Evolutionary conservation across 2,888 invertebrate genomes (phyloP), one percentile per base, ranked within the genome.

Genomic region (Schrankia costaestrigalis): DNA sequence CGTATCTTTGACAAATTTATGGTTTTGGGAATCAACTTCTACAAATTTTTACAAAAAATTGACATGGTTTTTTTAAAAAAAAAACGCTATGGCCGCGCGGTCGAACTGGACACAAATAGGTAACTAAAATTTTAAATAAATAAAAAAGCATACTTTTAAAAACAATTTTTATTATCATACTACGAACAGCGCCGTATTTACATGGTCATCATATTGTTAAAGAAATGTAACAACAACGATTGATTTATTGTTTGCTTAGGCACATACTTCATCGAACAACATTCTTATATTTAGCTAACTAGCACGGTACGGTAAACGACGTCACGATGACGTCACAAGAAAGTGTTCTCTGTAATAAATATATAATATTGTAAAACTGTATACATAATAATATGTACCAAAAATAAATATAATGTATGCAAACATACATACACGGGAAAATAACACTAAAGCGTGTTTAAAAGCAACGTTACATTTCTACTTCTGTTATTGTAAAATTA

Each of bases 111-210:
- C n/a, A n/a, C n/a, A n/a, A n/a, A n/a, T n/a, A n/a, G n/a, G n/a
- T n/a, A n/a, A n/a, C 11, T 18, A 27, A n/a, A 23, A 25, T 2
- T 19, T n/a, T n/a, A 3, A 31, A 13, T 29, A 71, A 83, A 74
- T 75, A 67, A 79, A 79, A 78, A 61, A 46, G 62, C 38, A 15
- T 15, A 0, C 60, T 64, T 72, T 74, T 83, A 85, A 84, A 80
- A 80, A 85, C 81, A 75, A 74, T 74, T 72, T 68, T 78, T 84
- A 83, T 83, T 85, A 82, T 78, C 78, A 80, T 79, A 81, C 83
- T 86, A 86, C 86, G 84, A 86, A 87, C 86, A 84, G 87, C 84
- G 85, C 80, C 82, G 84, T 84, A 86, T 84, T 81, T 85, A 86
- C 85, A 86, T 81, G 75, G 77, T 82, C 78, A 75, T 80, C 74